These are phyloP conservation scores for Sardina pilchardus DNA, from an alignment of 2,113 vertebrate species.

Conservation along the genomic window DNA sequence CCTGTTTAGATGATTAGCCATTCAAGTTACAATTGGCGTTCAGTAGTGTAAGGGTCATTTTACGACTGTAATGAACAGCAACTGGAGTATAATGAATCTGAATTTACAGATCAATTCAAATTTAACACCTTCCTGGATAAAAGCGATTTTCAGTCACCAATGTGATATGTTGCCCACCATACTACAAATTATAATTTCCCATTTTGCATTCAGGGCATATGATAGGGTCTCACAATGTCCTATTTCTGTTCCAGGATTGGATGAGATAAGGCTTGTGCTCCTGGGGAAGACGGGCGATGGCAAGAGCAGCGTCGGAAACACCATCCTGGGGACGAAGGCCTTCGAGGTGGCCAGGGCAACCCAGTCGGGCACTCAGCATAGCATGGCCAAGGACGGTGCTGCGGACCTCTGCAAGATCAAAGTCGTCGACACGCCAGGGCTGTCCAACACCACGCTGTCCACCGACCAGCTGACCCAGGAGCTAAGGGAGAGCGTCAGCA, in stretches of 20 bases:
- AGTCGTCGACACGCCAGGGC: conserved; percentile 61
- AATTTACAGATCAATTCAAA: too few species aligned
- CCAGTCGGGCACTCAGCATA: neutral
- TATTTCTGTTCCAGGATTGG: neutral
- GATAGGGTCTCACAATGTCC: conserved; percentile 1
- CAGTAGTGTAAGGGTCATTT: too few species aligned
- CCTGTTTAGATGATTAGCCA: too few species aligned
- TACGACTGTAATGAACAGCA: too few species aligned
- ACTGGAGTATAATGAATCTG: too few species aligned
- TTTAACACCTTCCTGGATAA: too few species aligned
- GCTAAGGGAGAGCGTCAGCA: conserved; percentile 36
- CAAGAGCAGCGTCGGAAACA: conserved; percentile 54
- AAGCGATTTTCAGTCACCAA: too few species aligned
- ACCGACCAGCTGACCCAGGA: neutral
- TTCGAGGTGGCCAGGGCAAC: neutral
- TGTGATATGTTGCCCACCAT: too few species aligned
- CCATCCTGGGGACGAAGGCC: conserved; percentile 33
- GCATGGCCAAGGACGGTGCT: neutral
- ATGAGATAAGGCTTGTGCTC: conserved; percentile 40
- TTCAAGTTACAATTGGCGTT: too few species aligned
- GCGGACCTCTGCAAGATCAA: conserved; percentile 35
- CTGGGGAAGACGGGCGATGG: conserved; percentile 61
- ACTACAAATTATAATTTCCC: neutral
- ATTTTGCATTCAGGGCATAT: neutral
- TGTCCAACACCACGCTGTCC: conserved; percentile 37